Evolutionary conservation across 2,888 invertebrate species (phyloP).

Genomic region (Epinotia brunnichana): DNA sequence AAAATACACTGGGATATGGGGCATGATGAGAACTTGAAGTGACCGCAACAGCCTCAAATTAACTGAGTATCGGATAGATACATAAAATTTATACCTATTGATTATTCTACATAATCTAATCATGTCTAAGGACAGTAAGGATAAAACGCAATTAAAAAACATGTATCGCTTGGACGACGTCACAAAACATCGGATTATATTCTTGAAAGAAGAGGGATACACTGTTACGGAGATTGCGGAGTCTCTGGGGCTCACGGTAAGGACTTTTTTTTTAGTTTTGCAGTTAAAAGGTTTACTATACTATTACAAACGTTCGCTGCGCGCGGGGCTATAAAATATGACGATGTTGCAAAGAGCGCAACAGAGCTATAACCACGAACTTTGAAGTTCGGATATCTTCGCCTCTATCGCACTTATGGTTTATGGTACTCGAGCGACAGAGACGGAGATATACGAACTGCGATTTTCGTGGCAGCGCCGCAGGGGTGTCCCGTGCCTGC

Average conservation of each 20-base stretch:
- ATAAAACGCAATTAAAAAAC: constrained; percentile 4
- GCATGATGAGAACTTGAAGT: not conserved
- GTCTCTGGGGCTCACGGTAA: constrained; percentile 12
- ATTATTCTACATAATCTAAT: not conserved
- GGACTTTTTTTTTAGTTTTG: not conserved
- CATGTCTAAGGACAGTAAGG: not conserved
- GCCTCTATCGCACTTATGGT: no score
- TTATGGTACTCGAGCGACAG: no score
- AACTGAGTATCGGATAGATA: not conserved
- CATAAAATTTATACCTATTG: not conserved
- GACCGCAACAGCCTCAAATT: not conserved
- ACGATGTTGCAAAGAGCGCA: no score
- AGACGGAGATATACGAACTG: no score
- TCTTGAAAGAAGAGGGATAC: constrained; percentile 27
- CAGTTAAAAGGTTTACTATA: no score
- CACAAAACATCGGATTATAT: constrained; percentile 26
- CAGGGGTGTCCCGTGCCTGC: no score
- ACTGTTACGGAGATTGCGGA: constrained; percentile 26
- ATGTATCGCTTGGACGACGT: constrained; percentile 25
- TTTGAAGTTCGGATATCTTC: no score
- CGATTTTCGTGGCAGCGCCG: no score
- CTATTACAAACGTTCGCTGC: no score
- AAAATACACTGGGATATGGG: not conserved
- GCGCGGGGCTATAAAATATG: no score
- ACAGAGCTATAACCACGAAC: no score